Evolutionary conservation across 1,140 invertebrate genomes (phyloP), one percentile per base, ranked within the genome.

Genomic region (Lutraria rhynchaena): DNA sequence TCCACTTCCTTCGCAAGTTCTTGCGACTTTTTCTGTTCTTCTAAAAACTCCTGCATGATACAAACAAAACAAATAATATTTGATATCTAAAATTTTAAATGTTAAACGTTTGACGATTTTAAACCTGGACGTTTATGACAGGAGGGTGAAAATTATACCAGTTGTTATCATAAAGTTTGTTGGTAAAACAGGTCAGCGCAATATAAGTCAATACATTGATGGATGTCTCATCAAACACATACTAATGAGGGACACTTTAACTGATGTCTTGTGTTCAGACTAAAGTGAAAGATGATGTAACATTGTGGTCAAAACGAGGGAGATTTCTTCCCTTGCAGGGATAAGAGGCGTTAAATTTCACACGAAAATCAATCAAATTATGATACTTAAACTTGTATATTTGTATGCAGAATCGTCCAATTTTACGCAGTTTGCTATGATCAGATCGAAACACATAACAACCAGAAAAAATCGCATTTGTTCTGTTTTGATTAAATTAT

Each of bases 21-120:
- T 31, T 37, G 33, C 3, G 3, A 35, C 29, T 37, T 57, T 46
- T 37, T 55, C 53, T 71, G 69, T 19, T 71, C 69, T 29, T 55
- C 35, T 19, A 71, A n/a, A 51, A 37, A 71, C 13, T 71, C 69
- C 69, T 71, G 51, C 27, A 17, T 35, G 49, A 67, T 55, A 57
- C 22, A 7, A 11, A 31, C 1, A 51, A 2, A 29, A 27, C 9
- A 3, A 70, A 55, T 22, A 27, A 22, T n/a, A 19, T 22, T 27
- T 41, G 37, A 7, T 5, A 15, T 41, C 15, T 7, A 41, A 41
- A 5, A 41, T 7, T 41, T 41, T 41, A 7, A 15, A 41, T 7
- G 37, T 7, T 7, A 41, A 41, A 41, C 37, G 37, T 41, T 41
- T 41, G 37, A 41, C 15, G 15, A 41, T 7, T 41, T 41, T 41